Evolutionary conservation across 2,113 vertebrate species (phyloP).

Genomic region (Reinhardtius hippoglossoides): DNA sequence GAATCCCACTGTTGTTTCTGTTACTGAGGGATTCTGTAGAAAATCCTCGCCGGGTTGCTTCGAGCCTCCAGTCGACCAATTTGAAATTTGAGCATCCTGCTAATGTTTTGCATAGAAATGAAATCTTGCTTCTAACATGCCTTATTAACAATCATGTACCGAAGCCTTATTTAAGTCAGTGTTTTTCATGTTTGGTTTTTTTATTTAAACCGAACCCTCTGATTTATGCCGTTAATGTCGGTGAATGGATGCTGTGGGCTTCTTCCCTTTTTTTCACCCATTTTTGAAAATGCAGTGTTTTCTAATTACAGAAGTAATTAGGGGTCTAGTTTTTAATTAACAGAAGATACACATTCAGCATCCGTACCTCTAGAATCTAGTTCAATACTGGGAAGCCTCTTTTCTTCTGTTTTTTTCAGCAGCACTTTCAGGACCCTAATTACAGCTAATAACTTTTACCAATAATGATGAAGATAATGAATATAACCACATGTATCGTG

Average conservation of each 20-base stretch:
- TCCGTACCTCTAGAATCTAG: slow-evolving; percentile 34
- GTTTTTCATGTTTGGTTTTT: slow-evolving; percentile 1
- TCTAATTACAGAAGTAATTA: slow-evolving; percentile 72
- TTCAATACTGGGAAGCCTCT: slow-evolving; percentile 22
- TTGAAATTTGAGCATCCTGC: not conserved
- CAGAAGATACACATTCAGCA: slow-evolving; percentile 67
- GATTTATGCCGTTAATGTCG: slow-evolving; percentile 40
- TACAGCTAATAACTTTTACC: slow-evolving; percentile 49
- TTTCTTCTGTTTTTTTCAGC: not conserved
- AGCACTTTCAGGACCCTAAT: slow-evolving; percentile 44
- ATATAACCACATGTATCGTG: slow-evolving; percentile 24
- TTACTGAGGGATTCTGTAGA: slow-evolving; percentile 7
- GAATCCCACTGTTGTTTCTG: not conserved
- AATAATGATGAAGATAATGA: slow-evolving; percentile 58
- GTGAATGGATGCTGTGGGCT: slow-evolving; percentile 14
- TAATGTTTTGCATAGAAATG: not conserved
- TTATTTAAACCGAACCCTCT: slow-evolving; percentile 19
- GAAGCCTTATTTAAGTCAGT: not conserved
- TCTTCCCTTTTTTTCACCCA: not conserved
- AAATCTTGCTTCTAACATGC: not conserved
- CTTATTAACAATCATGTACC: not conserved
- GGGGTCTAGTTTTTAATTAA: slow-evolving; percentile 67
- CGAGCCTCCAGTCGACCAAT: not conserved
- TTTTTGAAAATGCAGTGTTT: slow-evolving; percentile 51
- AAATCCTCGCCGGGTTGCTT: slow-evolving; percentile 12